phyloP scores from a whole-genome alignment of 2,797 vertebrate genomes.

The Eulemur rubriventer region DNA sequence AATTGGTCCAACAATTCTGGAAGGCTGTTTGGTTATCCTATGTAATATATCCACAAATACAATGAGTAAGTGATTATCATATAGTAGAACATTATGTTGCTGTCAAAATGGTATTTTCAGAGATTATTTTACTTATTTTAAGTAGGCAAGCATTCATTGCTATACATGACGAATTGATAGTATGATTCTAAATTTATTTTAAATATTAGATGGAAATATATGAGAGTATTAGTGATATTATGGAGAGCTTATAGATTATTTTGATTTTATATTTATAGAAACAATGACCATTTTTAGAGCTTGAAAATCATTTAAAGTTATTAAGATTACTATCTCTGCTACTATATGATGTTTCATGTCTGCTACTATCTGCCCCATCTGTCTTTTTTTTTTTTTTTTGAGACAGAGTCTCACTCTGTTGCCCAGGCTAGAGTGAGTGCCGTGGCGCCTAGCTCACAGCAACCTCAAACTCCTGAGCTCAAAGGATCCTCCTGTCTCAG shows the following conservation, averaged over 20 bases:
- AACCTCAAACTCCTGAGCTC: too few species aligned
- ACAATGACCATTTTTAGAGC: neutral
- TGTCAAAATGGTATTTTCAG: neutral
- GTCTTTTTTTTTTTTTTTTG: neutral
- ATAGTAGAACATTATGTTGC: neutral
- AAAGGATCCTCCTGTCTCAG: too few species aligned
- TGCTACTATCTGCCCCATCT: neutral
- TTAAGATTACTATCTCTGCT: neutral
- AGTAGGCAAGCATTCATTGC: neutral
- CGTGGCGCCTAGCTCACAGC: too few species aligned
- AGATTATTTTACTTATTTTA: neutral
- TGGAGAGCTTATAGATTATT: neutral
- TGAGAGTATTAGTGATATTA: neutral
- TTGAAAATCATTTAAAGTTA: neutral
- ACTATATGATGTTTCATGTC: neutral
- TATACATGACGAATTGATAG: neutral
- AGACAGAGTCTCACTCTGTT: too few species aligned
- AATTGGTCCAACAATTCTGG: neutral
- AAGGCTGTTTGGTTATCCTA: neutral
- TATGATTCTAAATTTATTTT: neutral
- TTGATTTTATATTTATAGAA: neutral
- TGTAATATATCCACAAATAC: neutral
- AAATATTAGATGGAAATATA: neutral
- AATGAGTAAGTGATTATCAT: neutral
- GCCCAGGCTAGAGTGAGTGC: too few species aligned